phyloP scores from a whole-genome alignment of 2,888 invertebrate species.

The Epinotia nisella region DNA sequence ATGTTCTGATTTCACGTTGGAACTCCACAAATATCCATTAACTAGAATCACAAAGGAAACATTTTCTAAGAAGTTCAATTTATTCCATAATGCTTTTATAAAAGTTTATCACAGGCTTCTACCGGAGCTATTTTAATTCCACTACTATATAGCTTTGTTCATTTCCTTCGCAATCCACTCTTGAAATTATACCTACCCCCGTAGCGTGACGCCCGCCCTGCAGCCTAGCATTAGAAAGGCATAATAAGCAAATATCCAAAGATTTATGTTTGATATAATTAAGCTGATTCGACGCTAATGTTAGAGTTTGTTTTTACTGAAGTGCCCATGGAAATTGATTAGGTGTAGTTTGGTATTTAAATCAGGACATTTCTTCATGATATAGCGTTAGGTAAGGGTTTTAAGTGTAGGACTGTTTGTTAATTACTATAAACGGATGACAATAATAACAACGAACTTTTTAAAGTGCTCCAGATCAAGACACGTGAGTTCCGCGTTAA shows the following conservation, averaged over 20 bases:
- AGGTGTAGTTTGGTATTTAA: slow-evolving; percentile 20
- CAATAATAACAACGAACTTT: too few species aligned
- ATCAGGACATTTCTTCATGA: slow-evolving; percentile 8
- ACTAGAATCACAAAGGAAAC: slow-evolving; percentile 40
- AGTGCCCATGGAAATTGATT: slow-evolving; percentile 35
- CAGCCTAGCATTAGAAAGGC: slow-evolving; percentile 70
- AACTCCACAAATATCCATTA: slow-evolving; percentile 33
- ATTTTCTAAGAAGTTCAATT: slow-evolving; percentile 43
- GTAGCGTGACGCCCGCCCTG: slow-evolving; percentile 68
- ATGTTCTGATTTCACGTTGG: background rate
- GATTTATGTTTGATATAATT: slow-evolving; percentile 77
- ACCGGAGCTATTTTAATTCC: slow-evolving; percentile 46
- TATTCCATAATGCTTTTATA: slow-evolving; percentile 43
- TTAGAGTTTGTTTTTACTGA: slow-evolving; percentile 56
- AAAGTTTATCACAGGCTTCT: slow-evolving; percentile 40
- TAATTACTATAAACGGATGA: background rate
- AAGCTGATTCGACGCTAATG: slow-evolving; percentile 60
- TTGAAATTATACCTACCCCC: slow-evolving; percentile 59
- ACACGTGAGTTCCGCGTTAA: too few species aligned
- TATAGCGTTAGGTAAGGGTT: background rate
- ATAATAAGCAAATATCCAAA: slow-evolving; percentile 74
- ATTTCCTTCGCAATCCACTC: slow-evolving; percentile 59
- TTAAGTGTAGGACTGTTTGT: too few species aligned
- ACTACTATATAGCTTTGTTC: slow-evolving; percentile 53
- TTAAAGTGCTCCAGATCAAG: too few species aligned